Evolutionary conservation across 2,888 invertebrate species (phyloP).

Genomic region (Mimas tiliae): DNA sequence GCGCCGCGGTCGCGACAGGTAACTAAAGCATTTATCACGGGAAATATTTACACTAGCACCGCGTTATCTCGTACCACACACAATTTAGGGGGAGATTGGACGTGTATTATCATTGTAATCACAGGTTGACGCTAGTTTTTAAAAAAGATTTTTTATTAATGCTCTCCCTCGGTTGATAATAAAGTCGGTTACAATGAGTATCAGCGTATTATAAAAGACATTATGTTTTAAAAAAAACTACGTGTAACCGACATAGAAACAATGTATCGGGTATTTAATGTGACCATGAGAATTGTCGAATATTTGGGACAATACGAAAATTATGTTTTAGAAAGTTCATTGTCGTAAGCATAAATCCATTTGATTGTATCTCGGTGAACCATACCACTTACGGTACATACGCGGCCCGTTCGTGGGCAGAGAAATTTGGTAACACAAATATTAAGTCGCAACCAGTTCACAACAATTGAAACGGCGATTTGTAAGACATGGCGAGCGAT

Average conservation of each 20-base stretch:
- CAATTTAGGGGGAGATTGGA: constrained; percentile 62
- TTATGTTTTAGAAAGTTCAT: constrained; percentile 74
- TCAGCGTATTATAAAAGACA: neutral
- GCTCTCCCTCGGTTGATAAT: neutral
- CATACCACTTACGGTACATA: constrained; percentile 70
- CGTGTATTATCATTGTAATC: constrained; percentile 48
- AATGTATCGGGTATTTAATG: constrained; percentile 15
- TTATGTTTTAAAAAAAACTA: neutral
- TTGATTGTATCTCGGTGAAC: constrained; percentile 70
- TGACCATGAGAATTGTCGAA: constrained; percentile 26
- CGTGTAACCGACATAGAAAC: neutral
- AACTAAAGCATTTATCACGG: constrained; percentile 80
- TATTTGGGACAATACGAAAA: constrained; percentile 39
- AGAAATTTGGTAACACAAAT: constrained; percentile 74
- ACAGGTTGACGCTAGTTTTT: constrained; percentile 36
- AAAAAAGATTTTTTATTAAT: constrained; percentile 25
- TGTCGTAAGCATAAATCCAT: constrained; percentile 60
- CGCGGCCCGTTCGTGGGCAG: constrained; percentile 62
- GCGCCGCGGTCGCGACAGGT: constrained; percentile 81
- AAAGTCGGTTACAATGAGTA: neutral
- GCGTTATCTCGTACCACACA: constrained; percentile 58
- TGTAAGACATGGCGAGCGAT: constrained; percentile 64
- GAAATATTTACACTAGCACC: constrained; percentile 70
- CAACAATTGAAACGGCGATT: constrained; percentile 69
- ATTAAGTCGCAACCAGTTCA: constrained; percentile 67